A percentile compares a stretch with the other conserved stretches of the same genome.
Evolutionary conservation across 2,888 invertebrate species (phyloP).

Genomic region (Zaprionus obscuricornis): DNA sequence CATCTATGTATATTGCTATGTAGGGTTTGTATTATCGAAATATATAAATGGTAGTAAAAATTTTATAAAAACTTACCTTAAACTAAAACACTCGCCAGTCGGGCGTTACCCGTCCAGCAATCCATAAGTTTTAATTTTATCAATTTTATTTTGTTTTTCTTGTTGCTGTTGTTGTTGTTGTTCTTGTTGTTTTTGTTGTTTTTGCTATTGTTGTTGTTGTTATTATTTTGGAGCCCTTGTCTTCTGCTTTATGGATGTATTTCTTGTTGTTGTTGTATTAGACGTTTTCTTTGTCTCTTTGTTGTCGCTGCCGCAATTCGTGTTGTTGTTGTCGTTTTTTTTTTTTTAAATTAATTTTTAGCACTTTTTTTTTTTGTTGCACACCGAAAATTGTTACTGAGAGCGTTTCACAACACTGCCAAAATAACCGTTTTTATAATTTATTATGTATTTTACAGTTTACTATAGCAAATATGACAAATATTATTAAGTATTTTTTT

Average conservation of each 20-base stretch:
- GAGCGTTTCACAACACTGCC: conserved; percentile 59
- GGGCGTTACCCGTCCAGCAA: conserved; percentile 83
- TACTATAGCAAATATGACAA: no score
- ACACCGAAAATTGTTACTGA: conserved; percentile 54
- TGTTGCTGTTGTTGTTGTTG: neutral
- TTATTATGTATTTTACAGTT: no score
- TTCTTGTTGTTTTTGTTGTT: neutral
- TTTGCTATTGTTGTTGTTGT: conserved; percentile 17
- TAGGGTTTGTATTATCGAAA: neutral
- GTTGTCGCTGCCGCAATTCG: conserved; percentile 21
- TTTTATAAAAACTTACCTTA: conserved; percentile 80
- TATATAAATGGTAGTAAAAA: neutral
- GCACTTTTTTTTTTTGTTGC: conserved; percentile 13
- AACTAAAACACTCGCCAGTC: conserved; percentile 84
- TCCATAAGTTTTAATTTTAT: conserved; percentile 77
- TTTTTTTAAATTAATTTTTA: no score
- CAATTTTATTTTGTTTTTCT: neutral
- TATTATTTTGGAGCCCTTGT: conserved; percentile 34
- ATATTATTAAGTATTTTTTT: no score
- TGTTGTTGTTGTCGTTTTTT: conserved; percentile 9
- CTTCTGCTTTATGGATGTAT: conserved; percentile 39
- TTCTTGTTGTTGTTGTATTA: conserved; percentile 23
- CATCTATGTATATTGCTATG: no score
- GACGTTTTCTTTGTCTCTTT: conserved; percentile 29
- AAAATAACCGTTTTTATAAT: conserved; percentile 42